Base-by-base conservation (phyloP, 2,888 invertebrate species). In the Panorpa germanica region DNA sequence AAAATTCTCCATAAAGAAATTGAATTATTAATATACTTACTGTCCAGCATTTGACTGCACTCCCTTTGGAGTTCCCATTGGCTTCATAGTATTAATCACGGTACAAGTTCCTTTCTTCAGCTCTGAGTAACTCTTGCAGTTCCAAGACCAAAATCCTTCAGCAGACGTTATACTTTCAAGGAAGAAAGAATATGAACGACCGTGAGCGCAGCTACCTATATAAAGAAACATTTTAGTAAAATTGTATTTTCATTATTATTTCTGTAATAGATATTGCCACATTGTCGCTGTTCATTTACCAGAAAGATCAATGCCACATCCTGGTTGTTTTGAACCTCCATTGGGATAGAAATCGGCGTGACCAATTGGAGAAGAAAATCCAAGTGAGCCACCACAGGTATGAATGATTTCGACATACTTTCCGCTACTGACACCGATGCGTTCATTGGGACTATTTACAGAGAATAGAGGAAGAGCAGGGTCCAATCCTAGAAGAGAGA, bases 321-420 rank as follows among this genome's bases (percentile, higher is more conserved):
- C 57, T 38, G 55, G 49, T 52, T 65, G 63, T 45, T 55, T 50
- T 49, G 59, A 59, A 44, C 57, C 51, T 37, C 52, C 52, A 53
- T 57, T 61, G 45, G 58, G 59, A 53, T 61, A 61, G 48, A 62
- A 58, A 45, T 55, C 52, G 44, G 54, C 54, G 43, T 52, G 50
- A 4, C 46, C 46, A 3, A 45, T 6, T 3, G 41, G 26, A 1
- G 22, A 11, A 9, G 5, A 6, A 3, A 43, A 25, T 2, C 45
- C 46, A 6, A 43, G 17, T 2, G 11, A 4, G 7, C 40, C 40
- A 19, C 32, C 33, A 32, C 38, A 35, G 2, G 45, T 46, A 28
- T 46, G 45, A 30, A 46, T 39, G 8, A 39, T 29, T 32, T 46
- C 43, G 15, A 46, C 46, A 17, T 35, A 31, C n/a, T n/a, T n/a